Evolutionary conservation across 2,888 invertebrate species (phyloP), one percentile per base, ranked within the genome.

Genomic region (Meiosimyza decipiens): DNA sequence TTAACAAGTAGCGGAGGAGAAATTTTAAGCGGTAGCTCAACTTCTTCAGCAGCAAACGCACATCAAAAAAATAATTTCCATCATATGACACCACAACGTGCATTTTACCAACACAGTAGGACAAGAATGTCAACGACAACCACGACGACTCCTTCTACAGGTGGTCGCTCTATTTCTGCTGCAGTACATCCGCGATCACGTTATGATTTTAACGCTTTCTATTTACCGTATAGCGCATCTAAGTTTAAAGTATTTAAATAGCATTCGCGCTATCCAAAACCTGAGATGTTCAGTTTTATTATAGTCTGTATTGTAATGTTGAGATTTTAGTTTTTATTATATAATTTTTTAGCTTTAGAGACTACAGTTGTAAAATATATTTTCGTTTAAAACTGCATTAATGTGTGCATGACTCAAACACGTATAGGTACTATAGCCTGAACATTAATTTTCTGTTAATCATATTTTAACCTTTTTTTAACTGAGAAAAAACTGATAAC

Each of bases 211-310:
- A 83, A 80, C 79, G 81, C 83, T 76, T 81, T 83, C 66, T 84
- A 83, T 78, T 81, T 86, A 79, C 84, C 86, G 73, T 84, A 84
- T 73, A 86, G 85, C 82, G 85, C 85, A 78, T 85, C 84, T 55
- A 86, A 87, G 82, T 85, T 85, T 73, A 84, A 85, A 82, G 77
- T 79, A 71, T 83, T 81, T 72, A 85, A 86, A 75, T 86, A 83
- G 80, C 76, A 73, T 40, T 40, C 28, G 52, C 40, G 22, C 4
- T 13, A 40, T 5, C 51, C 11, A 22, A 3, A 9, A 12, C 18
- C 22, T 28, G 40, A 40, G 9, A 40, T 40, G 40, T 40, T 40
- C 40, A 40, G 9, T 40, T 40, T 40, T 9, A 40, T 40, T 40
- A 40, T 40, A 40, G 40, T 40, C 40, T 40, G 40, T 40, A 40